phyloP scores from a whole-genome alignment of 2,113 vertebrate species.

The Cyprinodon variegatus region DNA sequence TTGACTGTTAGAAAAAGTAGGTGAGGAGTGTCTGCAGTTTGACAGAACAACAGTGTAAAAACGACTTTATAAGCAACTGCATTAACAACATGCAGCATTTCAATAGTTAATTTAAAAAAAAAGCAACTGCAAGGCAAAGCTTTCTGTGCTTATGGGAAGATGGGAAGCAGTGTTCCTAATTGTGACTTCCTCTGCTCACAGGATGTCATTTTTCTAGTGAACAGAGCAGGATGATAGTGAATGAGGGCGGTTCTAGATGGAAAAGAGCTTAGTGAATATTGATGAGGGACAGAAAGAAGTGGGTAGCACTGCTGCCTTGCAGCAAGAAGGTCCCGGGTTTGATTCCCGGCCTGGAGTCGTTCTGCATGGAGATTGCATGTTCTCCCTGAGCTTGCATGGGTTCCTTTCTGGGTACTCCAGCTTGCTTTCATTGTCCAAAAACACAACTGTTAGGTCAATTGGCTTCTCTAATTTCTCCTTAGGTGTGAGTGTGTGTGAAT shows the following conservation, averaged over 20 bases:
- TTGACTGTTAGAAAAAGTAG: background rate
- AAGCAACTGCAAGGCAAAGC: background rate
- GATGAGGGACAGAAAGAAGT: constrained; percentile 62
- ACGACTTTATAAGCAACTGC: background rate
- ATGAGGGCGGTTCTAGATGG: constrained; percentile 29
- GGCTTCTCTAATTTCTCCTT: too few relatives aligned
- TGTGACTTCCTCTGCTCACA: constrained; percentile 72
- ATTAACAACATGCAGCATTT: background rate
- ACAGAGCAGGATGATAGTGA: constrained; percentile 7
- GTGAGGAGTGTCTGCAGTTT: background rate
- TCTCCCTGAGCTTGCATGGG: too few relatives aligned
- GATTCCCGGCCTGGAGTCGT: too few relatives aligned
- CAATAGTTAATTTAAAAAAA: background rate
- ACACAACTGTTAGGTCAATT: too few relatives aligned
- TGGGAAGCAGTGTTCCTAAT: constrained; percentile 11
- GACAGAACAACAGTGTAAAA: background rate
- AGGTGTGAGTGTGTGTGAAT: too few relatives aligned
- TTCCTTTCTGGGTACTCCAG: too few relatives aligned
- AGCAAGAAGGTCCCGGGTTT: too few relatives aligned
- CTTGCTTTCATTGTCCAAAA: too few relatives aligned
- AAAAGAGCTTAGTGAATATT: constrained; percentile 28
- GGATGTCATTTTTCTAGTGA: constrained; percentile 87
- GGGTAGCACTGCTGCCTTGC: constrained; percentile 8
- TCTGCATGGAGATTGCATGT: too few relatives aligned
- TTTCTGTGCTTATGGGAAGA: constrained; percentile 52